Percentiles rank a stretch among this genome's conserved stretches.
Evolutionary conservation across 2,888 invertebrate genomes (phyloP).

Genomic region (Neoascia interrupta): DNA sequence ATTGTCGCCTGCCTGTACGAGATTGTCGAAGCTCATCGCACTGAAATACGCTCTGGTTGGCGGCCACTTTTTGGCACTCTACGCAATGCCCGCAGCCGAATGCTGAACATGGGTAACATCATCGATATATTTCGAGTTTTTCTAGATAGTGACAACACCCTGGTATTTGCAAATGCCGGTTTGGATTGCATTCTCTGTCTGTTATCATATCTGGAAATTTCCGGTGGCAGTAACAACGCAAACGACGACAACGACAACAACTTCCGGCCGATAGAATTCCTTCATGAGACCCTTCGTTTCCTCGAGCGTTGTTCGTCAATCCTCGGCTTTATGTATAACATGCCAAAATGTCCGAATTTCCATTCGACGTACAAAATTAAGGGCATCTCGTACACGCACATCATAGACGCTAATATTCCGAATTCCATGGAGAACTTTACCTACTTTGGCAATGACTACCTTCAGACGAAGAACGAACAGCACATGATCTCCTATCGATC

Average conservation of each 20-base stretch:
- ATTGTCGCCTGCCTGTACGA: conserved; percentile 97
- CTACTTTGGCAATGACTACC: conserved; percentile 84
- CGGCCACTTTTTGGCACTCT: conserved; percentile 96
- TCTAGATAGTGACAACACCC: conserved; percentile 93
- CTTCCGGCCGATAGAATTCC: conserved; percentile 79
- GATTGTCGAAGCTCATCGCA: conserved; percentile 95
- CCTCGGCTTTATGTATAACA: conserved; percentile 93
- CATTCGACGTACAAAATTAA: conserved; percentile 92
- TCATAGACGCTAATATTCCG: conserved; percentile 92
- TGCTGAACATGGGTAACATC: conserved; percentile 83
- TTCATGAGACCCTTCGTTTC: conserved; percentile 89
- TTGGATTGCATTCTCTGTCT: conserved; percentile 96
- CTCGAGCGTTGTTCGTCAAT: conserved; percentile 92
- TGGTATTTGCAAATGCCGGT: conserved; percentile 96
- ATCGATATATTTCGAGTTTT: conserved; percentile 97
- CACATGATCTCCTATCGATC: conserved; percentile 81
- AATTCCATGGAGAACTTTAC: conserved; percentile 85
- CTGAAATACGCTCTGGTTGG: conserved; percentile 97
- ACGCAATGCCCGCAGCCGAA: conserved; percentile 88
- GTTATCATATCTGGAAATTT: conserved; percentile 82
- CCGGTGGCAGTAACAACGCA: conserved; percentile 82
- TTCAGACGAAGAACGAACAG: conserved; percentile 84
- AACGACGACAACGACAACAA: conserved; percentile 81
- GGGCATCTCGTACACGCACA: conserved; percentile 87
- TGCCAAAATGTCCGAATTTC: conserved; percentile 96